Evolutionary conservation across 2,888 invertebrate genomes (phyloP), one percentile per base, ranked within the genome.

Genomic region (Brachypalpus laphriformis): DNA sequence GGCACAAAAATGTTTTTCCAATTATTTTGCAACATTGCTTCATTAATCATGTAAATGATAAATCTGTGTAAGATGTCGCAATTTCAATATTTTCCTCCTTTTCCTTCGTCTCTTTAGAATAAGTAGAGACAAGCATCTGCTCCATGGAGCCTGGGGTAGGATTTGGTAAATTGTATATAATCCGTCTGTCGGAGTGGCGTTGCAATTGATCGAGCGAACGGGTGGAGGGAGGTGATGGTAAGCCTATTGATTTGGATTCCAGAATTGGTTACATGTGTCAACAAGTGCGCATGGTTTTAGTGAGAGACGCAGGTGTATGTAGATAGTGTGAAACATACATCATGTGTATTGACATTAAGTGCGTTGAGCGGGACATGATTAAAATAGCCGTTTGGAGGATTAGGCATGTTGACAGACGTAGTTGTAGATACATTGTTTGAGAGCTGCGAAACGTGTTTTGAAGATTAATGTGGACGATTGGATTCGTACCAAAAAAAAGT

Each of bases 21-120:
- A 90, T 90, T 90, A 90, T 88, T 89, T 88, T 88, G 88, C 88
- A 88, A 88, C 88, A 88, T 87, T 87, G 88, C 87, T 87, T 89
- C 89, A 90, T 90, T 90, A 89, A 89, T 90, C 89, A 90, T 88
- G 88, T 87, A 88, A 90, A 89, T 89, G 89, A 89, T 89, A 89
- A 89, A 89, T 89, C 88, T 88, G 88, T 85, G 74, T 75, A 75
- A 80, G 80, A 85, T 85, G 83, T 85, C 80, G 83, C 83, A 85
- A 85, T 65, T 56, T 56, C 51, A 66, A 37, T 40, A 51, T 25
- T 51, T 49, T 49, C 22, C 54, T 25, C 57, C 47, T 14, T 49
- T 22, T 42, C 22, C 37, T 49, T 68, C 14, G 7, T 9, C 1
- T 20, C 1, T 63, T 37, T 14, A 31, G 37, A 57, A 11, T 34